Percentiles rank a stretch among this genome's conserved stretches.
Conservation (phyloP, 2,797 vertebrate species). For the Molothrus ater region DNA sequence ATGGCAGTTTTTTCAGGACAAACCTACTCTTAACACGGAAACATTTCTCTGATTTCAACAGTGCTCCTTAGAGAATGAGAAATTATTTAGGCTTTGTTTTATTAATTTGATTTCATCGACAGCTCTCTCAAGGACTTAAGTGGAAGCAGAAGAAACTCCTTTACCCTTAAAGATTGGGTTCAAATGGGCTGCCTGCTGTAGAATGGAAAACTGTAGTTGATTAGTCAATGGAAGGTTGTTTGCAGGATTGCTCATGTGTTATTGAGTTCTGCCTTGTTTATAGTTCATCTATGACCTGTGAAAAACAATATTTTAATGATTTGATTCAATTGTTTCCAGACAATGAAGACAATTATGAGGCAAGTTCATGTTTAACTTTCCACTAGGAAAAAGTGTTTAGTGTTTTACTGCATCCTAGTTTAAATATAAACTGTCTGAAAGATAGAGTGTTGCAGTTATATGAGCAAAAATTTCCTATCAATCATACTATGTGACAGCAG, state of each 20-base stretch:
- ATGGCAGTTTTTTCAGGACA: neutral
- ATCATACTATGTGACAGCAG: neutral
- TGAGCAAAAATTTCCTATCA: constrained; percentile 40
- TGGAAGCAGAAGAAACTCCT: neutral
- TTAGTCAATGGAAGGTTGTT: neutral
- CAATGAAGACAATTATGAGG: neutral
- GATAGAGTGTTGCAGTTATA: neutral
- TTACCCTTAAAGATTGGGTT: neutral
- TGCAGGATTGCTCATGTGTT: neutral
- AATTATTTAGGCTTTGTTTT: neutral
- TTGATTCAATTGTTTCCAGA: constrained; percentile 13
- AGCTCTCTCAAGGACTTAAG: neutral
- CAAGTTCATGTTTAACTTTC: constrained; percentile 22
- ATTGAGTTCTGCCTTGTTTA: constrained; percentile 5
- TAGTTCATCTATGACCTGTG: neutral
- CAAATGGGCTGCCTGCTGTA: neutral
- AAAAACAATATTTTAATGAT: neutral
- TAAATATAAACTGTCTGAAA: constrained; percentile 35
- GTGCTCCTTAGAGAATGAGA: neutral
- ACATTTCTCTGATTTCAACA: neutral
- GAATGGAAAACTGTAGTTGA: neutral
- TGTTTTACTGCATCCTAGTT: neutral
- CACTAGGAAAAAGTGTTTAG: neutral
- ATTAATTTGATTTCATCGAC: neutral
- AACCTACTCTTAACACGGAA: neutral